phyloP scores from a whole-genome alignment of 2,888 invertebrate species.

The Drosophila robusta region DNA sequence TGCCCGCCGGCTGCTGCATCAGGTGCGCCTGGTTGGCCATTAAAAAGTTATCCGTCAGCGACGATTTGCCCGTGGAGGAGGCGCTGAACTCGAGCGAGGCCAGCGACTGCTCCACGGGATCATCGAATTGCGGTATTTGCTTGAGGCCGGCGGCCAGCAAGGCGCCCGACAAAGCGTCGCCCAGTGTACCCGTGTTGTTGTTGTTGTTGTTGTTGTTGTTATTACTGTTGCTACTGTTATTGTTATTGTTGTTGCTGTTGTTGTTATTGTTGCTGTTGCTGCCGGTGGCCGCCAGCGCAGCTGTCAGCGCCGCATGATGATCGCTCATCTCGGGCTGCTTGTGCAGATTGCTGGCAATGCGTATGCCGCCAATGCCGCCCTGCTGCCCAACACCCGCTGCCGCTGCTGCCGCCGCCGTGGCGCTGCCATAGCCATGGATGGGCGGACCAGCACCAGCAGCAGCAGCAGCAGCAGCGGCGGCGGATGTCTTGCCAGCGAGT shows the following conservation, averaged over 20 bases:
- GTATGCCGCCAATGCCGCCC: constrained; percentile 79
- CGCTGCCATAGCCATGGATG: constrained; percentile 32
- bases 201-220: constrained; percentile 36
- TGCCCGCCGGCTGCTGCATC: constrained; percentile 70
- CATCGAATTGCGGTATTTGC: constrained; percentile 86
- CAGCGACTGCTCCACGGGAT: constrained; percentile 90
- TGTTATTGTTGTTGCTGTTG: constrained; percentile 37
- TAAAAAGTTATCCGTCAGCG: constrained; percentile 79
- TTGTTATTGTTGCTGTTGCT: constrained; percentile 33
- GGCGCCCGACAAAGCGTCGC: constrained; percentile 54
- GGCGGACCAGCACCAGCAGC: constrained; percentile 43
- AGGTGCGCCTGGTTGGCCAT: constrained; percentile 85
- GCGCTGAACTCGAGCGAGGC: constrained; percentile 89
- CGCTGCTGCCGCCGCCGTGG: constrained; percentile 24
- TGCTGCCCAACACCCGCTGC: constrained; percentile 42
- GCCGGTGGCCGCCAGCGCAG: constrained; percentile 59
- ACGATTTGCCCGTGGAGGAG: constrained; percentile 83
- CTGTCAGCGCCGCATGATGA: constrained; percentile 63
- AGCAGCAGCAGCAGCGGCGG: constrained; percentile 44
- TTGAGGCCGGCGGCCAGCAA: constrained; percentile 80
- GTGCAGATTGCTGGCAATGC: constrained; percentile 84
- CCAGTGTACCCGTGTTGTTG: constrained; percentile 21
- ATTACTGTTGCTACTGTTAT: constrained; percentile 27
- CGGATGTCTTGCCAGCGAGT: not conserved
- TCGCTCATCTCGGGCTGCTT: constrained; percentile 74